These are phyloP conservation scores for Drosophila glabriapex DNA, from an alignment of 2,888 invertebrate genomes.

Conservation along the genomic window DNA sequence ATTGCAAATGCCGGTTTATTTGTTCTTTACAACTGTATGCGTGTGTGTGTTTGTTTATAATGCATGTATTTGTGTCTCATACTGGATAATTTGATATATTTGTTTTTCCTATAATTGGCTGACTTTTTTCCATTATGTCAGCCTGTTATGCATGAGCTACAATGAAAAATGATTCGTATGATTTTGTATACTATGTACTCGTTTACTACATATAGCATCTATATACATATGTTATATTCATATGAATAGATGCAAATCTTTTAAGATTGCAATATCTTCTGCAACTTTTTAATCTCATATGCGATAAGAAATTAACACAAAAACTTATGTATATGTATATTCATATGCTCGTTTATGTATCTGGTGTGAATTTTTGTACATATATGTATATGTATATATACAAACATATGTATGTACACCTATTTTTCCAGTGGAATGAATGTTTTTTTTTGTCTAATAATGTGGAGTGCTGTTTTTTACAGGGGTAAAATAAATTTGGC, in stretches of 20 bases:
- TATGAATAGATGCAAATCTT: background rate
- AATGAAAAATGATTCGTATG: background rate
- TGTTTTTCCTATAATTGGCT: conserved; percentile 16
- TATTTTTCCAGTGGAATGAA: background rate
- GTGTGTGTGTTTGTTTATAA: conserved; percentile 19
- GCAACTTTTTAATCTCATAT: background rate
- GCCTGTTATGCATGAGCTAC: conserved; percentile 41
- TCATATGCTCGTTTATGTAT: background rate
- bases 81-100: conserved; percentile 31
- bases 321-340: background rate
- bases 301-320: background rate
- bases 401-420: background rate
- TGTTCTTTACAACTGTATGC: conserved; percentile 4
- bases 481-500: too few species aligned
- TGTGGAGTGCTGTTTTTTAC: background rate
- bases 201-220: background rate
- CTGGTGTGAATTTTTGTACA: background rate
- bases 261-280: background rate
- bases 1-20: conserved; percentile 63
- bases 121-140: conserved; percentile 55
- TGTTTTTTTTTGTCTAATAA: background rate
- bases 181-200: background rate
- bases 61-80: conserved; percentile 16
- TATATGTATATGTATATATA: background rate
- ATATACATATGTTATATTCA: background rate